Evolutionary conservation across 1,140 invertebrate species (phyloP).

Genomic region (Notospermus geniculatus): DNA sequence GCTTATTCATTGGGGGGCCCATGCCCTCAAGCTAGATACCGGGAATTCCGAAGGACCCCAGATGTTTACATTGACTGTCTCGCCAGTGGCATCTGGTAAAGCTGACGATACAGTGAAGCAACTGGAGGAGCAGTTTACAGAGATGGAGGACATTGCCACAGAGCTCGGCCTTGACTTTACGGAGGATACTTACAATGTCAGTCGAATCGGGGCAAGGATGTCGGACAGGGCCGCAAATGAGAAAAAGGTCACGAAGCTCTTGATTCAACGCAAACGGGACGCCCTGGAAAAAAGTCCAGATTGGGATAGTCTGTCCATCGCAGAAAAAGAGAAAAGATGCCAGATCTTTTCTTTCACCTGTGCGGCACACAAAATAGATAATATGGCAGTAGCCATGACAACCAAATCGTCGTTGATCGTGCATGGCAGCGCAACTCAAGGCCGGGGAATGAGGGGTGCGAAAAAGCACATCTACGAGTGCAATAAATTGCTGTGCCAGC

Average conservation of each 20-base stretch:
- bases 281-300: background rate
- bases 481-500: slow-evolving; percentile 16
- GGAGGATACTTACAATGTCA: background rate
- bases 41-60: too few species aligned
- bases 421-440: too few species aligned
- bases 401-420: too few species aligned
- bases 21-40: slow-evolving; percentile 16
- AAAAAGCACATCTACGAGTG: slow-evolving; percentile 21
- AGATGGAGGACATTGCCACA: background rate
- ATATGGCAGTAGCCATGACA: too few species aligned
- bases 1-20: slow-evolving; percentile 14
- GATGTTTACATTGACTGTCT: too few species aligned
- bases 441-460: slow-evolving; percentile 9
- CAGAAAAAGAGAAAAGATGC: too few species aligned
- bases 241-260: slow-evolving; percentile 11
- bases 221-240: slow-evolving; percentile 15
- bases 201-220: slow-evolving; percentile 15
- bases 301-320: slow-evolving; percentile 8
- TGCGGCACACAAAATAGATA: too few species aligned
- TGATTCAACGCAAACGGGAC: slow-evolving; percentile 12
- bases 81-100: too few species aligned
- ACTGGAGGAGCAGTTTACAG: slow-evolving; percentile 12
- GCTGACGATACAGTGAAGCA: too few species aligned
- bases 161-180: slow-evolving; percentile 3
- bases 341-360: too few species aligned